Conservation (phyloP, 2,888 invertebrate species). For the Lapara coniferarum region DNA sequence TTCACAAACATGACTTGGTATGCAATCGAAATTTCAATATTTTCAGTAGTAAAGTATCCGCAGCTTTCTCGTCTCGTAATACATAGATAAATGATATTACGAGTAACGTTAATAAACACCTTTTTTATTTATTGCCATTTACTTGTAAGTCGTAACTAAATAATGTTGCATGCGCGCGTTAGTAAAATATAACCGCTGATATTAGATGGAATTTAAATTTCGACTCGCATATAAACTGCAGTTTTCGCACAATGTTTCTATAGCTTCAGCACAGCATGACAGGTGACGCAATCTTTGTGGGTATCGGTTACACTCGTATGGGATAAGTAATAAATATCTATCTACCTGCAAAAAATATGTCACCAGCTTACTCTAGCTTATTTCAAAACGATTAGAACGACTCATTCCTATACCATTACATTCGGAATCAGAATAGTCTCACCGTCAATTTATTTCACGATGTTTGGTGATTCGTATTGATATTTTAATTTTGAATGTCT, state of each 20-base stretch:
- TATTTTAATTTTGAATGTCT: no score
- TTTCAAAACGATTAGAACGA: conserved; percentile 29
- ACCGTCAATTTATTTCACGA: no score
- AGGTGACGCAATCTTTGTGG: conserved; percentile 36
- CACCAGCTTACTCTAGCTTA: conserved; percentile 40
- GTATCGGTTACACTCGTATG: not conserved
- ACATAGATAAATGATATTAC: no score
- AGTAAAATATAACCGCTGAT: not conserved
- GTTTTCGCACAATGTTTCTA: conserved; percentile 33
- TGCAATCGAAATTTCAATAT: not conserved
- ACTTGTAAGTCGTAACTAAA: no score
- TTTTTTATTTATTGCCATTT: no score
- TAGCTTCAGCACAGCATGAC: conserved; percentile 35
- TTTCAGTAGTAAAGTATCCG: not conserved
- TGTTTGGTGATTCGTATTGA: no score
- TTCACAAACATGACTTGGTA: not conserved
- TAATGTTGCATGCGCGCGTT: no score
- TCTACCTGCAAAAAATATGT: conserved; percentile 41
- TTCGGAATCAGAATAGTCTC: not conserved
- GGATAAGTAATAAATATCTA: not conserved
- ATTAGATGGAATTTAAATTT: not conserved
- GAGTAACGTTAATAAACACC: no score
- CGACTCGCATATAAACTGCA: not conserved
- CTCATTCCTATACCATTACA: conserved; percentile 38
- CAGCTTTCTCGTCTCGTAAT: no score